Base-by-base conservation (phyloP, 1,140 invertebrate species). In the Bombus superbus region DNA sequence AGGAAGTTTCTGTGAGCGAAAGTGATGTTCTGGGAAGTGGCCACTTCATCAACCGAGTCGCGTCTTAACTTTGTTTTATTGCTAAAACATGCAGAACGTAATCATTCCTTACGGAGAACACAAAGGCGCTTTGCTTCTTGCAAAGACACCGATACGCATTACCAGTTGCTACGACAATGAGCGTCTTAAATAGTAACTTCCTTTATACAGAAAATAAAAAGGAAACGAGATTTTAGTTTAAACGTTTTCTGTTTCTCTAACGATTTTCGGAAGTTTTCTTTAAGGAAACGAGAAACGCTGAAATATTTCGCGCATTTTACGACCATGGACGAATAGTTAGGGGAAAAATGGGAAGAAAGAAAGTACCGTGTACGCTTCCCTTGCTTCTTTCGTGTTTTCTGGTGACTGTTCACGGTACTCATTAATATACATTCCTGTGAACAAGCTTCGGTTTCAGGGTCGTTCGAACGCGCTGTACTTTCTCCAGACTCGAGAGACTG, bases 401-500 rank as follows among this genome's bases (percentile, higher is more conserved):
- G 59, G 57, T n/a, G 25, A 86, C 72, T 59, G 28, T 84, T 89
- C 87, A 38, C 64, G 35, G 71, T 72, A 15, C 83, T 91, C 88
- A 85, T 91, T 92, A 91, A 90, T 91, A 92, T 91, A n/a, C 71
- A 89, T 91, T 92, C 90, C 75, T 89, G 68, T 32, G 78, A 77
- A 86, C 81, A 85, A 78, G 73, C 80, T 53, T 88, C 89, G 90
- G 88, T 91, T 91, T 93, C 91, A 92, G 85, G 89, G 89, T 79
- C 89, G 79, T 69, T 84, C 76, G 82, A 90, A 90, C 84, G 87
- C 77, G 74, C 64, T 90, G 85, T 88, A 94, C 93, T 94, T 94
- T 94, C 93, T 93, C 92, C 89, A 75, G 79, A 91, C 92, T 92
- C 92, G 86, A 76, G 78, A 90, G 88, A 89, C 89, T 91, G 85